phyloP scores from a whole-genome alignment of 1,140 invertebrate species.

The Zaprionus davidi region DNA sequence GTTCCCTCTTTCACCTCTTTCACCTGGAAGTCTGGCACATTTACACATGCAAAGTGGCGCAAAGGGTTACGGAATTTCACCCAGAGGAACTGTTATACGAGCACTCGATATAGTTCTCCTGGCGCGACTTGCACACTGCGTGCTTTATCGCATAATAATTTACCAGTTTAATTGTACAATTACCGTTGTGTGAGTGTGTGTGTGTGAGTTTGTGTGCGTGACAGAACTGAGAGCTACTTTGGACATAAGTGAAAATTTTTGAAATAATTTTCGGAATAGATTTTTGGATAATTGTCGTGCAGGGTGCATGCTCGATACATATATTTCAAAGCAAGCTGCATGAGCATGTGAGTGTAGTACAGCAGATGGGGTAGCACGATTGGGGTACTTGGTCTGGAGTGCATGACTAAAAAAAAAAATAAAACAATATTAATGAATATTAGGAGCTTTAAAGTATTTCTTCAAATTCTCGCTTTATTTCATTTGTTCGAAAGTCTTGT shows the following conservation, averaged over 20 bases:
- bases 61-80: conserved; percentile 41
- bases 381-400: background rate
- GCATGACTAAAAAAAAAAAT: background rate
- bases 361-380: background rate
- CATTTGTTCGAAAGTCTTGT: too few relatives aligned
- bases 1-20: background rate
- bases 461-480: too few relatives aligned
- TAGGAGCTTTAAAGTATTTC: too few relatives aligned
- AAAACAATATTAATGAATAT: background rate
- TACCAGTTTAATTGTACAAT: conserved; percentile 77
- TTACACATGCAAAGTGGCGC: conserved; percentile 64
- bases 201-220: conserved; percentile 29
- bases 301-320: conserved; percentile 40
- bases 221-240: conserved; percentile 12
- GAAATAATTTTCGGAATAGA: conserved; percentile 62
- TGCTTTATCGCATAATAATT: conserved; percentile 81
- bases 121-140: conserved; percentile 64
- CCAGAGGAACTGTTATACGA: background rate
- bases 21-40: conserved; percentile 23
- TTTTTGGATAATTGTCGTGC: conserved; percentile 25
- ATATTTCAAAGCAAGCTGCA: conserved; percentile 21
- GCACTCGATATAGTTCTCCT: conserved; percentile 17
- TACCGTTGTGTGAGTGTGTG: conserved; percentile 41
- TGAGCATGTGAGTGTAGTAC: background rate
- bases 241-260: conserved; percentile 34